Evolutionary conservation across 2,113 vertebrate genomes (phyloP).

Genomic region (Gobius niger): DNA sequence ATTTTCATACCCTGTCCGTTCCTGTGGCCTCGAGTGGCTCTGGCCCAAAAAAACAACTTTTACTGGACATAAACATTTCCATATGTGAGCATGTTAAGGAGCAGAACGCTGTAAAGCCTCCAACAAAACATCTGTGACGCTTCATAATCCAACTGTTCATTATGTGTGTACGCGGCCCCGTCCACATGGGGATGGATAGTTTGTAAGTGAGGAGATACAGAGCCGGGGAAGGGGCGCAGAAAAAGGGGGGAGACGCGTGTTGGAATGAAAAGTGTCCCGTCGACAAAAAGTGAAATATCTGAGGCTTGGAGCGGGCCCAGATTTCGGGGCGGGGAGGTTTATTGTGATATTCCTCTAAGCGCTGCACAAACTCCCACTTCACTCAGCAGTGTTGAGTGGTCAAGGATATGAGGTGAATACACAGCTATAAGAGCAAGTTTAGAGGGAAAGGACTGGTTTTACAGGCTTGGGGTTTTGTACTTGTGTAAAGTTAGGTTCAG

Average conservation of each 20-base stretch:
- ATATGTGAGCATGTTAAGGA: conserved; percentile 58
- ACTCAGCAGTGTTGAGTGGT: conserved; percentile 30
- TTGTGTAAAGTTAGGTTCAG: conserved; percentile 18
- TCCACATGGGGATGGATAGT: conserved; percentile 66
- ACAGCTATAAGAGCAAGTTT: conserved; percentile 9
- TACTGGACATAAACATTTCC: conserved; percentile 63
- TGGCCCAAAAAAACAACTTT: conserved; percentile 37
- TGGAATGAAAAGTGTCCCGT: conserved; percentile 72
- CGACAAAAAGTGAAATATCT: conserved; percentile 69
- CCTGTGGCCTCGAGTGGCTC: conserved; percentile 53
- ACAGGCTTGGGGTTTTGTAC: conserved; percentile 16
- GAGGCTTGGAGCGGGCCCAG: conserved; percentile 63
- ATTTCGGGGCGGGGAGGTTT: conserved; percentile 54
- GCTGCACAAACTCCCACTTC: conserved; percentile 27
- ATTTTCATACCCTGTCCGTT: conserved; percentile 41
- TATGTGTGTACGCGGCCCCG: conserved; percentile 34
- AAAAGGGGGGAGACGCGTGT: conserved; percentile 19
- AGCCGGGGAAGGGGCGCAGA: conserved; percentile 43
- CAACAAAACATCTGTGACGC: conserved; percentile 66
- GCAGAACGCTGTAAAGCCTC: conserved; percentile 48
- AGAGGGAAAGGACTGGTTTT: conserved; percentile 11
- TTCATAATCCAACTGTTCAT: conserved; percentile 43
- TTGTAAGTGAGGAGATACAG: conserved; percentile 54
- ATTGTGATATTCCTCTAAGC: conserved; percentile 61
- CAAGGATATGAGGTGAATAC: conserved; percentile 33